phyloP scores from a whole-genome alignment of 2,797 vertebrate genomes.

The Paramormyrops hopkinsi region DNA sequence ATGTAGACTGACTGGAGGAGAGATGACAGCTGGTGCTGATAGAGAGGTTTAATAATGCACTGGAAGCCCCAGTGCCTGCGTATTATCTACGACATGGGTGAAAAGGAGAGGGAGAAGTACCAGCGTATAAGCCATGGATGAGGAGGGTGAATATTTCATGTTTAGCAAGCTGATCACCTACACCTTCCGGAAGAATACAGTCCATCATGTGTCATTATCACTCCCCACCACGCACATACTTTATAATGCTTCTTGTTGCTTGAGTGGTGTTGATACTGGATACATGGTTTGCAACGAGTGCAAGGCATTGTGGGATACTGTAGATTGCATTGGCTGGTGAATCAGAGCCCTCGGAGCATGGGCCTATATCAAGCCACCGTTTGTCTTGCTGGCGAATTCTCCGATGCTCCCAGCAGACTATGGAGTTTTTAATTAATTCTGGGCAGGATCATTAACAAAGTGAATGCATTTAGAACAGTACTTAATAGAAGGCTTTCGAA shows the following conservation, averaged over 20 bases:
- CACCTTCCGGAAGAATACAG: background rate
- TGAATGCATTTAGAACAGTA: background rate
- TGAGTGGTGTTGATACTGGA: background rate
- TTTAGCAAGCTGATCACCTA: background rate
- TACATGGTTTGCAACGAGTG: background rate
- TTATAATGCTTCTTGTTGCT: background rate
- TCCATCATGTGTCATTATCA: background rate
- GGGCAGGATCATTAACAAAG: conserved; percentile 13
- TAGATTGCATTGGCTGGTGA: background rate
- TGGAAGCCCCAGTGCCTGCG: background rate
- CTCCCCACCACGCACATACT: background rate
- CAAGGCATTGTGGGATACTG: conserved; percentile 9
- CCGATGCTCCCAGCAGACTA: background rate
- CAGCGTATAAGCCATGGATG: background rate
- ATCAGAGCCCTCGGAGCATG: background rate
- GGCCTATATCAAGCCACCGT: background rate
- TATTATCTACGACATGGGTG: conserved; percentile 3
- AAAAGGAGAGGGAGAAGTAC: background rate
- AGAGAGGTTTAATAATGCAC: conserved; percentile 14
- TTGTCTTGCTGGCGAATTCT: background rate
- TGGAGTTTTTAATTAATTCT: background rate
- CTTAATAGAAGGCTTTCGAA: conserved; percentile 8
- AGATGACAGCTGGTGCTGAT: conserved; percentile 9
- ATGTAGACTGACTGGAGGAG: conserved; percentile 3
- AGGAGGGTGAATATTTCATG: background rate